phyloP scores from a whole-genome alignment of 2,888 invertebrate species.

The Monoplex corrugatus region DNA sequence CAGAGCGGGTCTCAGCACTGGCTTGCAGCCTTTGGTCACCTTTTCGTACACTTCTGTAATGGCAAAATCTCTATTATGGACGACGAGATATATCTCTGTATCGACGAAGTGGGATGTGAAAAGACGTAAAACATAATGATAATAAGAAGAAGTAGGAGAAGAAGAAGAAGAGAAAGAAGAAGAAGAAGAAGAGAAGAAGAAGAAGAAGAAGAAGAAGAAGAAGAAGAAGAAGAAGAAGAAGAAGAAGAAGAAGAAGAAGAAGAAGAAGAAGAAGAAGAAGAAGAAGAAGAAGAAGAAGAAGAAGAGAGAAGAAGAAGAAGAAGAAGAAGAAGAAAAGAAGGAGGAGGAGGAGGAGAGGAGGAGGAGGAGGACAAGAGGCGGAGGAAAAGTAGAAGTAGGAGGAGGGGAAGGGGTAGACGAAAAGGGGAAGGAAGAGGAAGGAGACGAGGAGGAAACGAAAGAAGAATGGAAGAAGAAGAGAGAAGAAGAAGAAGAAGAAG shows the following conservation, averaged over 20 bases:
- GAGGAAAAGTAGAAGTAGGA: neutral
- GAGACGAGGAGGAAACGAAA: neutral
- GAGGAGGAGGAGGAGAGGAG: neutral
- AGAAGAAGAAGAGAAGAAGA: neutral
- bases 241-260: neutral
- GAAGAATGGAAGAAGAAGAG: constrained; percentile 21
- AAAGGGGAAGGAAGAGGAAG: neutral
- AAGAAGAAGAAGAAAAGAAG: neutral
- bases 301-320: neutral
- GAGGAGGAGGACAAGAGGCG: neutral
- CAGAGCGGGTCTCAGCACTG: constrained; percentile 89
- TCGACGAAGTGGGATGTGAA: neutral
- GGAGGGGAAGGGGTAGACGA: neutral
- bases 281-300: neutral
- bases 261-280: neutral
- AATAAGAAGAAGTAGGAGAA: neutral
- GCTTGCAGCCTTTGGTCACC: constrained; percentile 86
- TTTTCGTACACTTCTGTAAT: constrained; percentile 91
- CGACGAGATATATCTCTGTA: no score
- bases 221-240: neutral
- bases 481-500: neutral
- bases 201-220: neutral
- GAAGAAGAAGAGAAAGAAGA: neutral
- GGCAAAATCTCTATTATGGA: no score
- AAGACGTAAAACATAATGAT: no score